Evolutionary conservation across 2,797 vertebrate genomes (phyloP).

Genomic region (Alfaro cultratus): DNA sequence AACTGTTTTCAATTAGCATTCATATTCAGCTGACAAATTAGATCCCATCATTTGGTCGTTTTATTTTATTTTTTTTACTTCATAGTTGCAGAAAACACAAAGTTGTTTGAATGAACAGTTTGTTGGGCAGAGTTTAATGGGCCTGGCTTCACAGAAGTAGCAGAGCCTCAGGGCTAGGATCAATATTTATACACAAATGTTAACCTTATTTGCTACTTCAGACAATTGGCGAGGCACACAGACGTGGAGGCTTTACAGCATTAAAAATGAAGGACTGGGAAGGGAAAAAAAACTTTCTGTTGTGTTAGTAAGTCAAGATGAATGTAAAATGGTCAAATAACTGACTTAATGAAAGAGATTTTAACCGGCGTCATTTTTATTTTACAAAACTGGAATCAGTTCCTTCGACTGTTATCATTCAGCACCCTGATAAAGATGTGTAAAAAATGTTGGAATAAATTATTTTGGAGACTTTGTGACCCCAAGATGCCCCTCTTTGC

Average conservation of each 20-base stretch:
- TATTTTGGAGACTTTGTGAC: neutral
- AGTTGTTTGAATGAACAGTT: conserved; percentile 43
- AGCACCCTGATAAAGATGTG: neutral
- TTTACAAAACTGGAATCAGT: neutral
- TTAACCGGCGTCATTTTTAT: neutral
- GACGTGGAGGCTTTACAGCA: conserved; percentile 24
- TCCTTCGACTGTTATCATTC: neutral
- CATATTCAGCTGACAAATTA: conserved; percentile 14
- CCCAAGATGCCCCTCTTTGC: neutral
- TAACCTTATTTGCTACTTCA: conserved; percentile 54
- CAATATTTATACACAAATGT: conserved; percentile 58
- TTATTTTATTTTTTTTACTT: conserved; percentile 15
- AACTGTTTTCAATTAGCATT: conserved; percentile 25
- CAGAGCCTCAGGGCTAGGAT: conserved; percentile 46
- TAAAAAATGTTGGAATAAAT: neutral
- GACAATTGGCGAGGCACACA: conserved; percentile 42
- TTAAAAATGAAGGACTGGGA: conserved; percentile 23
- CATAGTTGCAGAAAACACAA: conserved; percentile 41
- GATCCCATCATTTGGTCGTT: conserved; percentile 21
- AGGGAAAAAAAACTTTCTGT: conserved; percentile 15
- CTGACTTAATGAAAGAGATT: conserved; percentile 16
- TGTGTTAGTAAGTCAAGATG: conserved; percentile 16
- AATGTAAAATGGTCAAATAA: conserved; percentile 18
- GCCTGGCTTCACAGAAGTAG: conserved; percentile 46
- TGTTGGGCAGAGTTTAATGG: conserved; percentile 54